Conservation (phyloP, 2,888 invertebrate species). For the Schizaphis graminum region DNA sequence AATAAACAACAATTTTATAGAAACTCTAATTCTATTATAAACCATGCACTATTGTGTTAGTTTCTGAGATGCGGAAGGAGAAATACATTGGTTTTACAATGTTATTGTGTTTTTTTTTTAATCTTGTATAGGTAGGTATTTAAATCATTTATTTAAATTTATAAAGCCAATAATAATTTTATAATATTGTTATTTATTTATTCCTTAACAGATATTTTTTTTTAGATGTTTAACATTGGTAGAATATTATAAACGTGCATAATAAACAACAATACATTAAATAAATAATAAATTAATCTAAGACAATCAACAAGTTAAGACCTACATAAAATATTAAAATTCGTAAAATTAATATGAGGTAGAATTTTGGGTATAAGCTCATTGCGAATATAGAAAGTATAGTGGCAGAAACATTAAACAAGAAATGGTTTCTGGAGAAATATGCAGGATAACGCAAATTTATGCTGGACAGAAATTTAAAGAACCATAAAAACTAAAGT, state of each 20-base stretch:
- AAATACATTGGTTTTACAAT: neutral
- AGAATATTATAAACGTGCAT: neutral
- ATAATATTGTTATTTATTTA: no score
- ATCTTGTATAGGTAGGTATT: neutral
- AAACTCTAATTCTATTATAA: neutral
- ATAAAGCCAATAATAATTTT: neutral
- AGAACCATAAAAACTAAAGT: neutral
- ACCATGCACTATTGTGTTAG: neutral
- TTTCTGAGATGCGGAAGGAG: neutral
- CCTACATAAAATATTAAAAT: neutral
- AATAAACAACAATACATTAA: neutral
- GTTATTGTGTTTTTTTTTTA: neutral
- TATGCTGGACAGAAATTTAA: neutral
- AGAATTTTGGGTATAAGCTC: neutral
- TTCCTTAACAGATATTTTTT: no score
- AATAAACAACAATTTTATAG: neutral
- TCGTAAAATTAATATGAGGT: neutral
- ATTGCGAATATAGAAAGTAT: neutral
- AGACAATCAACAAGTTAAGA: neutral
- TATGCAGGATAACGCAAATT: neutral
- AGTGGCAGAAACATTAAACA: neutral
- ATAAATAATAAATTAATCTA: neutral
- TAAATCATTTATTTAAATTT: no score
- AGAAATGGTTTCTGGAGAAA: neutral
- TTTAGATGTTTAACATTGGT: neutral